A percentile compares a stretch with the other conserved stretches of the same genome.
Evolutionary conservation across 2,888 invertebrate genomes (phyloP).

Genomic region (Himalopsyche tibetana): DNA sequence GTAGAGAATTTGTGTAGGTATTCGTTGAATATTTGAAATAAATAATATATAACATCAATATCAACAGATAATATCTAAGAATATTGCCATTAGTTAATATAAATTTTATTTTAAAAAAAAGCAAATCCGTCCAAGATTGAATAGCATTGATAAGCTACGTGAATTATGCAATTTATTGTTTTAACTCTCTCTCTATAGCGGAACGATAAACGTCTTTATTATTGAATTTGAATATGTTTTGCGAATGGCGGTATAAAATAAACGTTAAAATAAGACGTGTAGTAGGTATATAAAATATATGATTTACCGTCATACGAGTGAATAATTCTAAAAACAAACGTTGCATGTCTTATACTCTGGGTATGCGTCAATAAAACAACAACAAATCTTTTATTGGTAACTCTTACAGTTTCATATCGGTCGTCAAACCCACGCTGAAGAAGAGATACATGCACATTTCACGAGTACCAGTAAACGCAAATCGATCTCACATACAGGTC

Average conservation of each 20-base stretch:
- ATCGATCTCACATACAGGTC: neutral
- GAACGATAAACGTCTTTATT: no score
- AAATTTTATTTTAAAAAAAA: no score
- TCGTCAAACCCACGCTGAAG: slow-evolving; percentile 26
- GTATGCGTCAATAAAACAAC: slow-evolving; percentile 4
- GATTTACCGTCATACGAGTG: neutral
- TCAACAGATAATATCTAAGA: no score
- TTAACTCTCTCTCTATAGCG: no score
- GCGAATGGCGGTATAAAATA: neutral
- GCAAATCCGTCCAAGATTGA: no score
- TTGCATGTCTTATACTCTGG: neutral
- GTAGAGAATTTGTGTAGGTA: no score
- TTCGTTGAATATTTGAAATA: no score
- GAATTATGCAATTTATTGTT: no score
- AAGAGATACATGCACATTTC: slow-evolving; percentile 7
- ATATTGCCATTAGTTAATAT: no score
- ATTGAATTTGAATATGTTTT: neutral
- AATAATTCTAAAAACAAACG: neutral
- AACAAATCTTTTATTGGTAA: slow-evolving; percentile 15
- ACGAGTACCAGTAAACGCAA: neutral
- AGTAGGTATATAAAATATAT: neutral
- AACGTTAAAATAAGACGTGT: neutral
- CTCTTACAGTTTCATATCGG: slow-evolving; percentile 19
- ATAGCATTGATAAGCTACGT: no score
- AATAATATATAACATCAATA: no score